Conservation (phyloP, 2,888 invertebrate genomes). For the Micoletzkya japonica region DNA sequence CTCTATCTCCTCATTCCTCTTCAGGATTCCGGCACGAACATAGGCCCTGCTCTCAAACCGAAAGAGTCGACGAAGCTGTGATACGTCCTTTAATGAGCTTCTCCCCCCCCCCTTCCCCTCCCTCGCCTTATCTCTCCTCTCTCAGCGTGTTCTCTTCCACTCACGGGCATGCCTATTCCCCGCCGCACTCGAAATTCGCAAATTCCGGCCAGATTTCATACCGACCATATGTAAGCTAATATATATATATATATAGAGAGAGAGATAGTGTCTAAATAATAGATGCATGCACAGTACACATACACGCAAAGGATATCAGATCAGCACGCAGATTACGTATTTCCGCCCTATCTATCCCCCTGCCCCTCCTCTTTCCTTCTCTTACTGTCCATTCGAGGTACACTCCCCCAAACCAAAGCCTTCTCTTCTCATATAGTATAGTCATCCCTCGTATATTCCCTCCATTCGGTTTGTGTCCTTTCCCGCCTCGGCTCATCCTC, state of each 20-base stretch:
- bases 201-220: not conserved
- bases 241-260: not conserved
- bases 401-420: too few relatives aligned
- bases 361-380: not conserved
- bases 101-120: not conserved
- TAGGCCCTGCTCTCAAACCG: constrained; percentile 6
- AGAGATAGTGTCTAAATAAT: not conserved
- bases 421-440: too few relatives aligned
- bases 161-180: not conserved
- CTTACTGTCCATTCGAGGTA: not conserved
- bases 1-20: not conserved
- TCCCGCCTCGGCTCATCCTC: not conserved
- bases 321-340: too few relatives aligned
- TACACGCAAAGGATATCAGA: too few relatives aligned
- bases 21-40: not conserved
- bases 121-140: not conserved
- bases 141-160: not conserved
- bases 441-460: too few relatives aligned
- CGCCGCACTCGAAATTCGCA: not conserved
- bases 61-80: constrained; percentile 27
- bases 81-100: not conserved
- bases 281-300: not conserved
- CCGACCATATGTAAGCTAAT: not conserved
- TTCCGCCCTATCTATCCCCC: not conserved
- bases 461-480: too few relatives aligned